A percentile compares a stretch with the other conserved stretches of the same genome.
phyloP scores from a whole-genome alignment of 2,888 invertebrate genomes.

The Corythucha ciliata region DNA sequence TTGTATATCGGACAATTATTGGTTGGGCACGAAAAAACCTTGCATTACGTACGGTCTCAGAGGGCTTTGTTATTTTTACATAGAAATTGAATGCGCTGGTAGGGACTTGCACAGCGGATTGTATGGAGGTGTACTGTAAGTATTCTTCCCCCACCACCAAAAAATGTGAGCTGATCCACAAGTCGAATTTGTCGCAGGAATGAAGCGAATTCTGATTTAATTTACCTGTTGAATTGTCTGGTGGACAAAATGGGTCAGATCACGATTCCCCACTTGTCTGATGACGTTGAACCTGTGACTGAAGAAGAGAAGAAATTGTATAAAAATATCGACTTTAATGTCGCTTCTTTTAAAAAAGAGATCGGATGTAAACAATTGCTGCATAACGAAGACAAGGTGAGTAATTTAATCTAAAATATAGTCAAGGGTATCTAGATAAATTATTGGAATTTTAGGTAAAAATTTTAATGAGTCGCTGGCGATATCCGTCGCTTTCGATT shows the following conservation, averaged over 20 bases:
- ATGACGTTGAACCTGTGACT: constrained; percentile 52
- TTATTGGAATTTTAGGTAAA: constrained; percentile 46
- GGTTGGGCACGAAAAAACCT: constrained; percentile 94
- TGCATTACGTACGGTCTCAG: constrained; percentile 94
- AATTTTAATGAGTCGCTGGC: constrained; percentile 90
- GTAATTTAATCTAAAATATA: background rate
- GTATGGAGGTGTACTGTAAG: constrained; percentile 78
- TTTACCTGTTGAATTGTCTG: constrained; percentile 72
- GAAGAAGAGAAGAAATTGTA: constrained; percentile 45
- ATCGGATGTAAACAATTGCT: constrained; percentile 33
- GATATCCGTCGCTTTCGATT: constrained; percentile 83
- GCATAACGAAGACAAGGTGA: constrained; percentile 35
- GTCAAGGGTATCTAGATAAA: background rate
- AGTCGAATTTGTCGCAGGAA: constrained; percentile 45
- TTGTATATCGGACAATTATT: constrained; percentile 98
- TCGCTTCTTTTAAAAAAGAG: constrained; percentile 40
- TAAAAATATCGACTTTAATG: constrained; percentile 49
- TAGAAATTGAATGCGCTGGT: constrained; percentile 77
- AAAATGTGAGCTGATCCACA: background rate
- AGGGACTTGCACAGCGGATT: constrained; percentile 92
- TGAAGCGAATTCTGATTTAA: constrained; percentile 85
- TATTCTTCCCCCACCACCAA: background rate
- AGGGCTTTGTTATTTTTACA: constrained; percentile 82
- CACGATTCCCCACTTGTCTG: constrained; percentile 68
- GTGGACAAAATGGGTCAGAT: constrained; percentile 83